Conservation (phyloP, 92 coral and sea anemone genomes). For the Porites divaricata region DNA sequence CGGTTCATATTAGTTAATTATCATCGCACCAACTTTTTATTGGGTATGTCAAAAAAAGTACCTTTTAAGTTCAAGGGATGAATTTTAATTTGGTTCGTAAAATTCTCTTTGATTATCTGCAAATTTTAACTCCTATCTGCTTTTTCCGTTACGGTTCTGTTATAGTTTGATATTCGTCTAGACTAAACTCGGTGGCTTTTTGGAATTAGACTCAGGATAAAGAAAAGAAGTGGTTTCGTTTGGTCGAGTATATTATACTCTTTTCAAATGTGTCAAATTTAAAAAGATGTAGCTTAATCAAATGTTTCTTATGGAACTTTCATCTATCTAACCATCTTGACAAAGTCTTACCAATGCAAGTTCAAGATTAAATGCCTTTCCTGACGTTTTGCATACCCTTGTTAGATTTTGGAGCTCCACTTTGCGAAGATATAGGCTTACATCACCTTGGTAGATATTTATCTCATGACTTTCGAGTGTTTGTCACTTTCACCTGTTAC, state of each 20-base stretch:
- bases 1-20: too few relatives aligned
- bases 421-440: not conserved
- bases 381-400: not conserved
- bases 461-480: not conserved
- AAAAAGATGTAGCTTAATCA: too few relatives aligned
- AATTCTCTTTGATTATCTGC: too few relatives aligned
- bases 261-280: not conserved
- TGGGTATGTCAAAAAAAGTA: too few relatives aligned
- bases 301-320: not conserved
- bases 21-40: too few relatives aligned
- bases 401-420: not conserved
- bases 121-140: too few relatives aligned
- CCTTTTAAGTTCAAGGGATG: too few relatives aligned
- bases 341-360: not conserved
- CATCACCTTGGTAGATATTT: not conserved
- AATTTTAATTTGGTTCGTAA: too few relatives aligned
- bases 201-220: not conserved
- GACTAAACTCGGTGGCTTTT: not conserved
- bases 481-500: not conserved
- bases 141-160: too few relatives aligned
- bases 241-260: not conserved
- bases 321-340: not conserved
- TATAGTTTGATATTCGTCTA: not conserved
- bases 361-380: not conserved
- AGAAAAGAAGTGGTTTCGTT: not conserved